Conservation (phyloP, 64 coral and sea anemone species). For the Montipora capricornis region DNA sequence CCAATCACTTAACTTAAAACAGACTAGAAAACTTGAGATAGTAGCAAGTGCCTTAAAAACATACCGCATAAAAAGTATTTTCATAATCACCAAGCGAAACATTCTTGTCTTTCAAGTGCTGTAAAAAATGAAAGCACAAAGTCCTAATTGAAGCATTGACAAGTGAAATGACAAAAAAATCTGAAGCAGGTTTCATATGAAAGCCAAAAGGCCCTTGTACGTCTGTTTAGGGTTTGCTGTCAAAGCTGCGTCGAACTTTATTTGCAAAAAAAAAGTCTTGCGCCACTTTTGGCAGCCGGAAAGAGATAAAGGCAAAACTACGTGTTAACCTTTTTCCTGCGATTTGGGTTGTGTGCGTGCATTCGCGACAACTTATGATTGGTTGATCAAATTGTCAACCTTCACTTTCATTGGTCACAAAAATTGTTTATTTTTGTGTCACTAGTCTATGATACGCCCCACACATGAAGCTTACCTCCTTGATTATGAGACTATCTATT, state of each 20-base stretch:
- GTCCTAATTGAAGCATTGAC: background rate
- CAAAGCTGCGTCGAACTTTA: too few relatives aligned
- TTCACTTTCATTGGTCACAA: background rate
- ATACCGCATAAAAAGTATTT: conserved; percentile 77
- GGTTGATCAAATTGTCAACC: too few relatives aligned
- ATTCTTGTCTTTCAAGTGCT: conserved; percentile 82
- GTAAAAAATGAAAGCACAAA: background rate
- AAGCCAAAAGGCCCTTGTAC: too few relatives aligned
- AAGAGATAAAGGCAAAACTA: too few relatives aligned
- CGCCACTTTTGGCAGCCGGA: too few relatives aligned
- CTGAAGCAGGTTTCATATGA: too few relatives aligned
- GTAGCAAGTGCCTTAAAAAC: background rate
- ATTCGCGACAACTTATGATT: background rate
- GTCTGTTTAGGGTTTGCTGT: too few relatives aligned
- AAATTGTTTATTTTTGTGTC: background rate
- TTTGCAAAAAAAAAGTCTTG: too few relatives aligned
- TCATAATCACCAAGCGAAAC: conserved; percentile 9
- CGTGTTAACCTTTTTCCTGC: too few relatives aligned
- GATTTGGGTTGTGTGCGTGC: background rate
- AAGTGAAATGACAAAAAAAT: too few relatives aligned
- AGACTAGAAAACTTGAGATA: background rate
- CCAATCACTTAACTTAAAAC: background rate
- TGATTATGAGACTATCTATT: conserved; percentile 79
- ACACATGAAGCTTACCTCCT: conserved; percentile 61
- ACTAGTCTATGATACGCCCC: background rate